These are phyloP conservation scores for Neria commutata DNA, from an alignment of 2,888 invertebrate species.

Conservation along the genomic window DNA sequence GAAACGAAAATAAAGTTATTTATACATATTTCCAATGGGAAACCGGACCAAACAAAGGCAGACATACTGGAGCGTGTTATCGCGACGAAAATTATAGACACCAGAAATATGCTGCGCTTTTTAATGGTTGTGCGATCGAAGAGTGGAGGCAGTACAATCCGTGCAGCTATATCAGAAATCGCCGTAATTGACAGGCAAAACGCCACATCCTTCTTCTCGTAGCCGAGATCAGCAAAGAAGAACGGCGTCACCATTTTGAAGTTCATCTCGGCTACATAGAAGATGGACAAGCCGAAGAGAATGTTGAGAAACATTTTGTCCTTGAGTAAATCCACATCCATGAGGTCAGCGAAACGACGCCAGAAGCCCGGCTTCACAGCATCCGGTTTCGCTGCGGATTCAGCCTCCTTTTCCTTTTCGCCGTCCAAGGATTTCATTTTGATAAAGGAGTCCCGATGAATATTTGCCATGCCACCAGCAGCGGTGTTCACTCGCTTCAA, in stretches of 20 bases:
- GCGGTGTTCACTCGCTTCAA: slow-evolving; percentile 58
- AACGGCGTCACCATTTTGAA: slow-evolving; percentile 77
- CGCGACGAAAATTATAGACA: slow-evolving; percentile 74
- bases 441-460: slow-evolving; percentile 58
- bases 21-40: too few relatives aligned
- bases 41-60: too few relatives aligned
- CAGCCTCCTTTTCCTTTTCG: slow-evolving; percentile 46
- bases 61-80: slow-evolving; percentile 75
- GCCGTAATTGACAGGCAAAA: slow-evolving; percentile 78
- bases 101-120: slow-evolving; percentile 74
- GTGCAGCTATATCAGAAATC: slow-evolving; percentile 75
- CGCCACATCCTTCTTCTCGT: slow-evolving; percentile 72
- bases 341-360: slow-evolving; percentile 68
- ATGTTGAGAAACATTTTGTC: slow-evolving; percentile 76
- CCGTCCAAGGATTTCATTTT: slow-evolving; percentile 57
- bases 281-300: slow-evolving; percentile 73
- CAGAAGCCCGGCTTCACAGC: slow-evolving; percentile 62
- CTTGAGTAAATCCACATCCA: slow-evolving; percentile 75
- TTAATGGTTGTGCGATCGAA: slow-evolving; percentile 73
- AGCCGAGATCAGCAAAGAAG: slow-evolving; percentile 70
- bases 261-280: slow-evolving; percentile 77
- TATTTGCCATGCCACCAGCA: slow-evolving; percentile 50
- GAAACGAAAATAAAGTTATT: neutral
- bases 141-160: slow-evolving; percentile 75
- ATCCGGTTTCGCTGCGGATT: slow-evolving; percentile 29